Evolutionary conservation across 2,888 invertebrate genomes (phyloP).

Genomic region (Smittia sp.): DNA sequence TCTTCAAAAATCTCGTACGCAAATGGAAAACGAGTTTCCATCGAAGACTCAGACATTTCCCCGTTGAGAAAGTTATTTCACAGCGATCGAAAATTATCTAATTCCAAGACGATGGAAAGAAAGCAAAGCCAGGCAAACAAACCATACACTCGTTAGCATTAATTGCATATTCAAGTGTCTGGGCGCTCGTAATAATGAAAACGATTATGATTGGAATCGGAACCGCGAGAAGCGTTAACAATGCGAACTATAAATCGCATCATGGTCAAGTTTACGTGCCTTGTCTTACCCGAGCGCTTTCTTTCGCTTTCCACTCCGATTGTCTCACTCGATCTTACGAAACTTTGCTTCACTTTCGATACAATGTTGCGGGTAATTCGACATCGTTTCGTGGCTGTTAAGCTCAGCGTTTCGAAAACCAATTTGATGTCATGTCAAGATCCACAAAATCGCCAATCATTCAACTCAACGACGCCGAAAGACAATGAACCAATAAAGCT

Average conservation of each 20-base stretch:
- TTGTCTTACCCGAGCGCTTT: not conserved
- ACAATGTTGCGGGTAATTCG: not conserved
- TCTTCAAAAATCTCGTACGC: not conserved
- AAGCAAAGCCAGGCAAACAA: too few species aligned
- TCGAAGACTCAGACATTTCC: not conserved
- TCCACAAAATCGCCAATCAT: slow-evolving; percentile 8
- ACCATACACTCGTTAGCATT: too few species aligned
- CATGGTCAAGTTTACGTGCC: slow-evolving; percentile 33
- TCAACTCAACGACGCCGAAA: not conserved
- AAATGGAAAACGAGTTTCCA: slow-evolving; percentile 5
- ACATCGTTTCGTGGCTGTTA: not conserved
- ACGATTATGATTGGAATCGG: slow-evolving; percentile 1
- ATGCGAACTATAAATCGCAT: not conserved
- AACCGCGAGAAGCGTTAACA: not conserved
- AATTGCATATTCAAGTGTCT: too few species aligned
- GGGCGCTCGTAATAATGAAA: too few species aligned
- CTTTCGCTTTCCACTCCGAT: not conserved
- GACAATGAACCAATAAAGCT: slow-evolving; percentile 4
- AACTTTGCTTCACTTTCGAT: not conserved
- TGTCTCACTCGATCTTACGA: not conserved
- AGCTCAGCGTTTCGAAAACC: not conserved
- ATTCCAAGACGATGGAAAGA: not conserved
- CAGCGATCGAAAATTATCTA: slow-evolving; percentile 4
- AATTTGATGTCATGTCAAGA: not conserved
- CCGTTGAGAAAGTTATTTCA: not conserved